These are phyloP conservation scores for Thyatira batis DNA, from an alignment of 2,888 invertebrate species.

Conservation along the genomic window DNA sequence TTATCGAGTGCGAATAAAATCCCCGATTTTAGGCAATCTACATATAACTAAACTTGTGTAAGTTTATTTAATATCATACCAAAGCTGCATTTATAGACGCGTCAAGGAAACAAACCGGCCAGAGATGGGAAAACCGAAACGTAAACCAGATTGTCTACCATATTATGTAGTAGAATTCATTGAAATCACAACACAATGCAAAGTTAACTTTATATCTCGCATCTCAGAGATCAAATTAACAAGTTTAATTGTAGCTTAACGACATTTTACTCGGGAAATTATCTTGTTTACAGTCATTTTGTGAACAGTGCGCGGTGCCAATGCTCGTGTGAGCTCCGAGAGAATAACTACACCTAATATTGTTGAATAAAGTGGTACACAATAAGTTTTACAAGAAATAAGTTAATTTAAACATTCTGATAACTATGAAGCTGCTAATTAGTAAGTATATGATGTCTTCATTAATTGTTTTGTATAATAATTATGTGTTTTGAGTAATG, in stretches of 20 bases:
- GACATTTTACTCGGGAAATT: slow-evolving; percentile 14
- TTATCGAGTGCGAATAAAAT: too few species aligned
- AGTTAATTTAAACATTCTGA: background rate
- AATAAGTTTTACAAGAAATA: background rate
- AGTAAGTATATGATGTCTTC: background rate
- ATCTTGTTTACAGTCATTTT: slow-evolving; percentile 43
- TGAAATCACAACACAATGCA: background rate
- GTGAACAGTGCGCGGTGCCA: slow-evolving; percentile 5
- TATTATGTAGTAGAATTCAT: background rate
- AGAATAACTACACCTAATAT: background rate
- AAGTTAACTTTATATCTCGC: background rate
- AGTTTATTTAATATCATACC: background rate
- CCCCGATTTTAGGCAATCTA: background rate
- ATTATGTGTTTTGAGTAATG: background rate
- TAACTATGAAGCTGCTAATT: background rate
- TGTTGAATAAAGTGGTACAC: background rate
- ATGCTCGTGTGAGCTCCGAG: background rate
- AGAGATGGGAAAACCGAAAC: slow-evolving; percentile 29
- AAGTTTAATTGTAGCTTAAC: background rate
- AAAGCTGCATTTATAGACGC: slow-evolving; percentile 3
- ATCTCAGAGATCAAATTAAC: slow-evolving; percentile 7
- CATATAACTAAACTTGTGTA: background rate
- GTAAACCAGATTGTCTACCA: slow-evolving; percentile 6
- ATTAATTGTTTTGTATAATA: background rate
- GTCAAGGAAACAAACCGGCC: slow-evolving; percentile 24